phyloP scores from a whole-genome alignment of 2,888 invertebrate species.

The Scaptomyza tumidula region DNA sequence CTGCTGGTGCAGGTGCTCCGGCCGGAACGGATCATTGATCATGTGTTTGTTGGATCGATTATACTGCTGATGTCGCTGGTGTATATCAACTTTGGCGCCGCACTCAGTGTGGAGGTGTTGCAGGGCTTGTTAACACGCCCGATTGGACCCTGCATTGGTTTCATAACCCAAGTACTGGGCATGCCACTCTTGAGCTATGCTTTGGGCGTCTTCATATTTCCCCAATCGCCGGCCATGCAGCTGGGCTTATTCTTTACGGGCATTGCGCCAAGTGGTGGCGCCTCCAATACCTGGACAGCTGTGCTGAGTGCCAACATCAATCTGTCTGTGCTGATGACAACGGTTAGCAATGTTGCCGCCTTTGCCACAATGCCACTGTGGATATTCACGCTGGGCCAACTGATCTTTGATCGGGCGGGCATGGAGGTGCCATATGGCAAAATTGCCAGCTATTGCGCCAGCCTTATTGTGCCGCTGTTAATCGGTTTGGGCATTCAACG shows the following conservation, averaged over 20 bases:
- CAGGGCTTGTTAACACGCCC: conserved; percentile 85
- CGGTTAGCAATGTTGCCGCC: conserved; percentile 93
- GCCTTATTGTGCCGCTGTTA: conserved; percentile 90
- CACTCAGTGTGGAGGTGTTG: conserved; percentile 88
- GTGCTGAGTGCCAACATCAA: conserved; percentile 96
- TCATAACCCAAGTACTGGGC: conserved; percentile 91
- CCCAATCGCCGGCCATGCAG: conserved; percentile 88
- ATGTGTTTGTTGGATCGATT: conserved; percentile 90
- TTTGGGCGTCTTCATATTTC: conserved; percentile 90
- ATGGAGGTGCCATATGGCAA: conserved; percentile 91
- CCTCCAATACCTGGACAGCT: conserved; percentile 98
- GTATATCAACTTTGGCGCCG: conserved; percentile 96
- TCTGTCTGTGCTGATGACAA: conserved; percentile 97
- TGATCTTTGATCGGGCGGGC: conserved; percentile 89
- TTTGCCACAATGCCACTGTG: conserved; percentile 97
- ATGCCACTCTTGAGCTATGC: conserved; percentile 94
- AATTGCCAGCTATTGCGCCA: conserved; percentile 90
- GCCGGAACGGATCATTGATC: conserved; percentile 88
- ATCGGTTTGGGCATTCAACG: conserved; percentile 89
- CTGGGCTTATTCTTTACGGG: conserved; percentile 96
- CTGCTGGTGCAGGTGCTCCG: conserved; percentile 87
- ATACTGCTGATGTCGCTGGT: conserved; percentile 91
- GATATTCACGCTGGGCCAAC: conserved; percentile 93
- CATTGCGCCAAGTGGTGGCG: conserved; percentile 96
- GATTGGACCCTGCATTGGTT: conserved; percentile 89